Evolutionary conservation across 2,113 vertebrate species (phyloP), one percentile per base, ranked within the genome.

Genomic region (Zeus faber): DNA sequence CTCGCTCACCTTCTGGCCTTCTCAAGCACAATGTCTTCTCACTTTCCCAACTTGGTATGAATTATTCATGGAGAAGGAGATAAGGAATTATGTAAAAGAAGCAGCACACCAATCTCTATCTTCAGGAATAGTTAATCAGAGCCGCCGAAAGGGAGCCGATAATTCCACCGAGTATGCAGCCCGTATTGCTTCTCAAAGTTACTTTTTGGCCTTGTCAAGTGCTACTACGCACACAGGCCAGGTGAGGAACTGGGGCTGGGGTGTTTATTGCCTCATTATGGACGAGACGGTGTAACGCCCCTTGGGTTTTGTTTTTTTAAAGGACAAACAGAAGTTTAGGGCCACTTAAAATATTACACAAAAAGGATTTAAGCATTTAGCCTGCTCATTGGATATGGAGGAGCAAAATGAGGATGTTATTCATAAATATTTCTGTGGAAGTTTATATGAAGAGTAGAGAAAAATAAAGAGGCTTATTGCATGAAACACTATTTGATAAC

Each of bases 11-110:
- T 50, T 44, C 57, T 44, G 17, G 49, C 54, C 46, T 40, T 67
- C 58, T 66, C 41, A 3, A 16, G 45, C 64, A 71, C 69, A 70
- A 62, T 68, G 47, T 76, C 70, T 72, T 82, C 65, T 82, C 65
- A 73, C 60, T 64, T 70, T 65, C 69, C 52, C 64, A 58, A 47
- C 67, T 66, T 57, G 31, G 41, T 62, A 79, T 84, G 76, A 80
- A 86, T 84, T 70, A 86, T 86, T 83, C 76, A 81, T 76, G 4
- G 17, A 11, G 10, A 59, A 46, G 57, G 65, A 81, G 78, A 86
- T 81, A 79, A 75, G 76, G 66, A 83, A 73, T 83, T 80, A 77
- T 76, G 78, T 79, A 83, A 77, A 85, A 79, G 70, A 80, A 74
- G 68, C 65, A 64, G 72, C 82, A 68, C 65, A 69, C 77, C 72